Conservation (phyloP, 2,888 invertebrate species). For the Aromia moschata region DNA sequence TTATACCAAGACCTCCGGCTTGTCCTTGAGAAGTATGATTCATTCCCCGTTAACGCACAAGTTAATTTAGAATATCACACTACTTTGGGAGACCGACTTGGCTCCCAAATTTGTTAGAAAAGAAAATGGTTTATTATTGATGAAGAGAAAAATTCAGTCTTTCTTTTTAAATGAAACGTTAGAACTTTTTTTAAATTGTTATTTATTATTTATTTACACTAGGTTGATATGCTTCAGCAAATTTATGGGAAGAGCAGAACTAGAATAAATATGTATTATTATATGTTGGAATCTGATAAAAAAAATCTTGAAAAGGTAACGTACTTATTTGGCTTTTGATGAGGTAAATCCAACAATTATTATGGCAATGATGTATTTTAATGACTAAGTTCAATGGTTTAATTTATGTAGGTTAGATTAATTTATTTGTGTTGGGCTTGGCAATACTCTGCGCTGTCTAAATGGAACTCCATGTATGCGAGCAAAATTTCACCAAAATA, state of each 20-base stretch:
- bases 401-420: constrained; percentile 35
- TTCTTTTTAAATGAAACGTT: constrained; percentile 42
- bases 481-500: constrained; percentile 88
- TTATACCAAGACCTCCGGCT: constrained; percentile 27
- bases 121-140: constrained; percentile 22
- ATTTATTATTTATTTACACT: constrained; percentile 50
- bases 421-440: constrained; percentile 97
- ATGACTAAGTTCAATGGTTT: constrained; percentile 45
- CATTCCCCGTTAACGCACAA: constrained; percentile 47
- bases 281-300: not conserved
- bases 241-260: constrained; percentile 52
- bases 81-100: constrained; percentile 35
- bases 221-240: constrained; percentile 58
- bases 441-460: constrained; percentile 98
- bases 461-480: constrained; percentile 98
- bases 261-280: constrained; percentile 45
- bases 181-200: constrained; percentile 29
- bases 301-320: constrained; percentile 36
- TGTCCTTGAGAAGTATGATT: constrained; percentile 46
- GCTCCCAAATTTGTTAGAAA: constrained; percentile 31
- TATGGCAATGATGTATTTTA: constrained; percentile 48
- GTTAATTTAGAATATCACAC: constrained; percentile 38
- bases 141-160: constrained; percentile 41
- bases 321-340: constrained; percentile 55
- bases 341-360: constrained; percentile 54